These are phyloP conservation scores for Chesias legatella DNA, from an alignment of 2,888 invertebrate genomes.

Conservation along the genomic window DNA sequence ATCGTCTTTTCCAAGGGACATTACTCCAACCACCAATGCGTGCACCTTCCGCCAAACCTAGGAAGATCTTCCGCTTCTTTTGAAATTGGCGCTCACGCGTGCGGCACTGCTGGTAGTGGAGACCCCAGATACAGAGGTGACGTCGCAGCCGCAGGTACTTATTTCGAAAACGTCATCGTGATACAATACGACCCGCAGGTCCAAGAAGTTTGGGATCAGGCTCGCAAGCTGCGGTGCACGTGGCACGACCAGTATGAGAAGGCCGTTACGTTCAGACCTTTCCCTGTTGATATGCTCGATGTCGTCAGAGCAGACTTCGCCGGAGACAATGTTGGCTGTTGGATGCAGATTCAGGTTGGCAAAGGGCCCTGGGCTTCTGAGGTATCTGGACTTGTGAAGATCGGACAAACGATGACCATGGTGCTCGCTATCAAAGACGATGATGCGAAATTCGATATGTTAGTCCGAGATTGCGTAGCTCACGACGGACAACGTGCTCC, in stretches of 20 bases:
- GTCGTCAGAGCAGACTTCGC: slow-evolving; percentile 97
- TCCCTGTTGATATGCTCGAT: slow-evolving; percentile 97
- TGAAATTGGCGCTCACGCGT: slow-evolving; percentile 94
- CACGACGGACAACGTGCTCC: slow-evolving; percentile 96
- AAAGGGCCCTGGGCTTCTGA: slow-evolving; percentile 98
- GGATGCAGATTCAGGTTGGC: slow-evolving; percentile 98
- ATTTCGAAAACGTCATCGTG: slow-evolving; percentile 96
- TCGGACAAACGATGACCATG: slow-evolving; percentile 98
- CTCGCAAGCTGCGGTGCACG: slow-evolving; percentile 93
- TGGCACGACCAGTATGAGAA: slow-evolving; percentile 98
- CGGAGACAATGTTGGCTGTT: slow-evolving; percentile 96
- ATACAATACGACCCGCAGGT: slow-evolving; percentile 96
- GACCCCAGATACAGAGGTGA: slow-evolving; percentile 95
- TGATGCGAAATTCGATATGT: slow-evolving; percentile 96
- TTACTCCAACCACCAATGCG: slow-evolving; percentile 95
- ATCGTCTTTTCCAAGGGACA: slow-evolving; percentile 97
- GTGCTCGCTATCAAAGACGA: slow-evolving; percentile 96
- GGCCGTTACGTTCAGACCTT: slow-evolving; percentile 95
- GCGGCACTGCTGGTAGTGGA: slow-evolving; percentile 95
- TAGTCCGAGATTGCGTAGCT: slow-evolving; percentile 95
- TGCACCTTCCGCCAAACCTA: slow-evolving; percentile 93
- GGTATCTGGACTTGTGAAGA: slow-evolving; percentile 95
- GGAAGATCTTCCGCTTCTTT: slow-evolving; percentile 93
- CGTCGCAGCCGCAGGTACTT: slow-evolving; percentile 93
- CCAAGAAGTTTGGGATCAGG: slow-evolving; percentile 97